These are phyloP conservation scores for Panagrolaimus sp. DNA, from an alignment of 1,140 invertebrate species.

Conservation along the genomic window DNA sequence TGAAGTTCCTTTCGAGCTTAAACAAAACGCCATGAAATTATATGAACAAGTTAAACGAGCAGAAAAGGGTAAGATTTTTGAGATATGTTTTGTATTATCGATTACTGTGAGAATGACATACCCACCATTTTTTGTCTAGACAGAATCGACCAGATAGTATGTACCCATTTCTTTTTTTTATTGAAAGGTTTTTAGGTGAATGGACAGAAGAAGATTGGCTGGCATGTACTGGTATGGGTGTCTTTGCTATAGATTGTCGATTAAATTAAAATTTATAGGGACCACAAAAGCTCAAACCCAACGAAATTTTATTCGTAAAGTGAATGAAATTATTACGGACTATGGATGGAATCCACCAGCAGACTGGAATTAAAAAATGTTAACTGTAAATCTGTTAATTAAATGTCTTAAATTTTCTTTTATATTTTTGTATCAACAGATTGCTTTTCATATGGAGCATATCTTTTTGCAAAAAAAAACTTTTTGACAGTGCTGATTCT, in stretches of 20 bases:
- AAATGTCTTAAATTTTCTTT: too few species aligned
- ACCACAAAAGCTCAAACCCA: background rate
- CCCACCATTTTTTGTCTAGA: background rate
- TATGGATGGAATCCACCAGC: background rate
- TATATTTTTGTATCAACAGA: too few species aligned
- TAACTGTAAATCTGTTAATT: too few species aligned
- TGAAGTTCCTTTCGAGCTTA: background rate
- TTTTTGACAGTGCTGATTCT: too few species aligned
- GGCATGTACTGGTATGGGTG: background rate
- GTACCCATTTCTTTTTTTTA: background rate
- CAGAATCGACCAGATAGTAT: background rate
- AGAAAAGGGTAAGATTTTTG: background rate
- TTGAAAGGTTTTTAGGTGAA: background rate
- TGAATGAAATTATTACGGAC: slow-evolving; percentile 1
- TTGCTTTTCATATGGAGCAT: too few species aligned
- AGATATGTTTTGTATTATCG: too few species aligned
- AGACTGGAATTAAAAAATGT: background rate
- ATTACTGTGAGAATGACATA: too few species aligned
- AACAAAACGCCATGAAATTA: background rate
- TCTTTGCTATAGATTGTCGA: too few species aligned
- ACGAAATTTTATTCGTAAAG: background rate
- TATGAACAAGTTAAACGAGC: background rate
- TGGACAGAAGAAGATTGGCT: background rate
- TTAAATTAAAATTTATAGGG: background rate
- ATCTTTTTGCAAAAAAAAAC: too few species aligned